These are phyloP conservation scores for Gymnothorax reevesii DNA, from an alignment of 2,797 vertebrate species.

Conservation along the genomic window DNA sequence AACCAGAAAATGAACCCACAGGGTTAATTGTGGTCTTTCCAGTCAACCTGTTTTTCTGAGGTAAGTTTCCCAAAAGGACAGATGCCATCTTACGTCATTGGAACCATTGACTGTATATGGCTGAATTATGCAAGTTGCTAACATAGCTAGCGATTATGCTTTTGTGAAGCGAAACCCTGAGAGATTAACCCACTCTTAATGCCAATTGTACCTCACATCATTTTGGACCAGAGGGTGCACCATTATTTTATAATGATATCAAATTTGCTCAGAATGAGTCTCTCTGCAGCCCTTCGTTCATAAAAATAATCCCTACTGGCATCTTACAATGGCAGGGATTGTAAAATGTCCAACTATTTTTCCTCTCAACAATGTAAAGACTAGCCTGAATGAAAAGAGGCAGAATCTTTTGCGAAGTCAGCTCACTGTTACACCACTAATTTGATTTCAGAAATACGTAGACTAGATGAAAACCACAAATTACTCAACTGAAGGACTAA, in stretches of 20 bases:
- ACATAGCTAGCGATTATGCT: too few relatives aligned
- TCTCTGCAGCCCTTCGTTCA: background rate
- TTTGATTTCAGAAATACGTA: background rate
- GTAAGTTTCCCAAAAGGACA: too few relatives aligned
- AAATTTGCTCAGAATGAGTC: background rate
- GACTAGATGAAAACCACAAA: conserved; percentile 38
- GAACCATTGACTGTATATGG: too few relatives aligned
- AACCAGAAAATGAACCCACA: background rate
- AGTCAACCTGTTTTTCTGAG: background rate
- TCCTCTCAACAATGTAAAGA: background rate
- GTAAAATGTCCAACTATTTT: background rate
- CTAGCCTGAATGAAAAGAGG: background rate
- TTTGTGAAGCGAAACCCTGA: too few relatives aligned
- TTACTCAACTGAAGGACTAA: conserved; percentile 14
- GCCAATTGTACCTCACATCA: background rate
- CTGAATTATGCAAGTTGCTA: too few relatives aligned
- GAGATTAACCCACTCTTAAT: background rate
- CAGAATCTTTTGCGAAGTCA: background rate
- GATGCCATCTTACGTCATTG: too few relatives aligned
- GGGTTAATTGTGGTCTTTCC: background rate
- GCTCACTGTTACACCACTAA: background rate
- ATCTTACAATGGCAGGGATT: background rate
- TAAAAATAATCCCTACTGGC: background rate
- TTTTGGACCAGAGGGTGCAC: background rate
- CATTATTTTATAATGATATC: too few relatives aligned